Evolutionary conservation across 2,113 vertebrate genomes (phyloP), one percentile per base, ranked within the genome.

Genomic region (Gymnarchus niloticus): DNA sequence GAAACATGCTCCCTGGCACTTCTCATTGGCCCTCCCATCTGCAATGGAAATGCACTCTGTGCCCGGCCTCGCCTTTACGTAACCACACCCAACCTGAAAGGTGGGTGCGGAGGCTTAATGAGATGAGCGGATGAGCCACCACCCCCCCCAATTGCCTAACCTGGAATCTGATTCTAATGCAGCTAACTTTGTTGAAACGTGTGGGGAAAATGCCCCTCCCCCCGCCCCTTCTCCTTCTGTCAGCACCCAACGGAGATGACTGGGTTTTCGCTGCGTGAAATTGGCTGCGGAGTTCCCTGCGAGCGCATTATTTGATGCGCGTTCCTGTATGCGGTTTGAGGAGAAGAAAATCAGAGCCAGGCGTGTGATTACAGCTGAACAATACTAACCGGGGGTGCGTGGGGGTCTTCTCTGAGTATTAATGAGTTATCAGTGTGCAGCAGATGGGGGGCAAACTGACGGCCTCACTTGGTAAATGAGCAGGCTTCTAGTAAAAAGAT

Each of bases 381-480:
- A 94, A 94, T 94, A 89, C 91, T 91, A 91, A 91, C 92, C 91
- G 90, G 91, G 88, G 91, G 92, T 10, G 90, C 87, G 81, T 85
- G 88, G 89, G 90, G 90, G 90, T 90, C 90, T 89, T 89, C 88
- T 90, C 91, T 92, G 87, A 65, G 87, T 89, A 92, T 93, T 93
- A 94, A 94, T 93, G 91, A 92, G 89, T 94, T 93, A 94, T 95
- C 93, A 93, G 92, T 92, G 91, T 87, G 12, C 83, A 90, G 90
- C 93, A 94, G 93, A 94, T 94, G 94, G 92, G 89, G 87, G 89
- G 90, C 92, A 91, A 93, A 89, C 91, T 86, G 91, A 91, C 91
- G 90, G 85, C 90, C 56, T 88, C 91, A 83, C 89, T 91, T 87
- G 89, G 91, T 93, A 93, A 94, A 92, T 92, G 90, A 94, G 91